Base-by-base conservation (phyloP, 1,140 invertebrate genomes). In the Neoseiulus cucumeris region DNA sequence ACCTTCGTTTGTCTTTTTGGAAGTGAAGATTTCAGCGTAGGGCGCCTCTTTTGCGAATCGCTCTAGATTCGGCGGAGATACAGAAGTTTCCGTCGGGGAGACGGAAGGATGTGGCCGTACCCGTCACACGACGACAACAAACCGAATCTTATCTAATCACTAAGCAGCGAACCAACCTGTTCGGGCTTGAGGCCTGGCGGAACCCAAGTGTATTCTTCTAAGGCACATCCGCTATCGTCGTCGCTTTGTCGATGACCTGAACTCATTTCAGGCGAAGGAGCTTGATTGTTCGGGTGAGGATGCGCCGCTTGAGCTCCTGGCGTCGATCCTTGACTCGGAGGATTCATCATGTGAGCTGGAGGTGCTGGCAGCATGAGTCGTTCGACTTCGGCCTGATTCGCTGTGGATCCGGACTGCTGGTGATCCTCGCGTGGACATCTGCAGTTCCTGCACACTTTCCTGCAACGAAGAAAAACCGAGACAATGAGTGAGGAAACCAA, bases 131-230 rank as follows among this genome's bases (percentile, higher is more conserved):
- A n/a, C n/a, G 33, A 39, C 33, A 39, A 39, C 33, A 39, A 39
- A 39, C 4, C 33, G 33, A 39, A 39, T 39, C 33, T 39, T 39
- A 39, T 39, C 33, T 39, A 39, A 39, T 39, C 33, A 39, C 9
- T 6, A 9, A 39, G 33, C 33, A 39, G 33, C 33, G 9, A 39
- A 69, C 74, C 79, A 76, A 96, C 92, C 84, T 94, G 91, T 78
- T 96, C 91, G 12, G 92, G 91, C 76, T 91, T 84, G 2, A 96
- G 80, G 67, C 91, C 91, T 2, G 89, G 89, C 42, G 94, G 94
- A 51, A 96, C 89, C 93, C 93, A 98, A 0, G 91, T 92, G 77
- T 97, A 98, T 74, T 98, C 94, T 73, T 97, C 92, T 51, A 97
- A 79, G 5, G 91, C 91, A 74, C 92, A 97, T 7, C 93, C 92